These are phyloP conservation scores for Pogoniulus pusillus DNA, from an alignment of 2,797 vertebrate species.

Conservation along the genomic window DNA sequence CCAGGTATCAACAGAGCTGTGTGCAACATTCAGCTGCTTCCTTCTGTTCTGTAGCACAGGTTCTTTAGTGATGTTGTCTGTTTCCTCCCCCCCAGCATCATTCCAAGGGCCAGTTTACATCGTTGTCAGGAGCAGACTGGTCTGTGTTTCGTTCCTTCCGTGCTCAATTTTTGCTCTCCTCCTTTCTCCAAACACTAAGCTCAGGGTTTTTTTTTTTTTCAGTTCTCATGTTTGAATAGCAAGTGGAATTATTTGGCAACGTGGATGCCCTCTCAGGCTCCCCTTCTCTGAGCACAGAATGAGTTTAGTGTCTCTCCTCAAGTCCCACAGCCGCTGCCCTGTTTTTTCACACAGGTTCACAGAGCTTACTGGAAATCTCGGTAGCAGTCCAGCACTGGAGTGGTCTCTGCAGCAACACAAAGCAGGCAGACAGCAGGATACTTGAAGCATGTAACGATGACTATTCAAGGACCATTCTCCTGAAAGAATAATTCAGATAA, in stretches of 20 bases:
- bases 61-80: background rate
- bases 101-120: conserved; percentile 2
- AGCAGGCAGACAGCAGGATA: conserved; percentile 42
- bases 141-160: background rate
- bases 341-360: conserved; percentile 56
- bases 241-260: conserved; percentile 59
- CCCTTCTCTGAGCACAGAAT: conserved; percentile 34
- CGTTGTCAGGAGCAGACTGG: background rate
- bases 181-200: conserved; percentile 7
- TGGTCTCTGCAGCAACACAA: conserved; percentile 58
- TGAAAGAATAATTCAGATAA: conserved; percentile 34
- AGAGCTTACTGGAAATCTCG: conserved; percentile 66
- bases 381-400: conserved; percentile 2
- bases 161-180: background rate
- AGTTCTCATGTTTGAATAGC: background rate
- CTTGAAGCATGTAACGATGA: conserved; percentile 20
- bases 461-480: conserved; percentile 13
- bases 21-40: background rate
- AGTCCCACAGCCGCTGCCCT: conserved; percentile 51
- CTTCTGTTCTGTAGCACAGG: background rate
- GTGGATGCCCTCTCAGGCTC: conserved; percentile 34
- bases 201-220: background rate
- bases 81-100: too few relatives aligned
- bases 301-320: conserved; percentile 44
- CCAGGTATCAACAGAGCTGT: background rate